Evolutionary conservation across 2,888 invertebrate species (phyloP).

Genomic region (Synanthedon andrenaeformis): DNA sequence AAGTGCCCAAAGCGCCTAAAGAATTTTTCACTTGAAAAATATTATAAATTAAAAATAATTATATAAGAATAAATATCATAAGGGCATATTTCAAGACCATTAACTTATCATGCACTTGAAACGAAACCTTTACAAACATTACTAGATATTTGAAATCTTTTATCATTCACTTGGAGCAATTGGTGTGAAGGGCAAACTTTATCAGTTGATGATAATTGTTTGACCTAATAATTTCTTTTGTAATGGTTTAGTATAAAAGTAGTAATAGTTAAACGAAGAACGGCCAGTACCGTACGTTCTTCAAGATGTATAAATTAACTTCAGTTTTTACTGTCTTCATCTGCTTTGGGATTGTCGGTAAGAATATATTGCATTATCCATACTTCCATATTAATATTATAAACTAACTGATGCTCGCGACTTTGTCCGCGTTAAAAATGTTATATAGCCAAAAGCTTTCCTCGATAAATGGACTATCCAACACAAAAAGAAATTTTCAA

Average conservation of each 20-base stretch:
- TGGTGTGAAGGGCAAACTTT: slow-evolving; percentile 46
- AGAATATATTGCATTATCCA: slow-evolving; percentile 7
- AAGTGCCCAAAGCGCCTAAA: too few relatives aligned
- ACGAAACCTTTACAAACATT: slow-evolving; percentile 8
- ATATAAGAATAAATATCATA: background rate
- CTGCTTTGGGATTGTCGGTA: slow-evolving; percentile 21
- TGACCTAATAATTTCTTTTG: slow-evolving; percentile 50
- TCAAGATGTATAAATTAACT: slow-evolving; percentile 27
- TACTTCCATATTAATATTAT: too few relatives aligned
- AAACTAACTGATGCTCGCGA: too few relatives aligned
- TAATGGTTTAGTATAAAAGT: slow-evolving; percentile 43
- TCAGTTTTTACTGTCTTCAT: slow-evolving; percentile 15
- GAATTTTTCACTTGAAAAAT: too few relatives aligned
- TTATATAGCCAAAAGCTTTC: too few relatives aligned
- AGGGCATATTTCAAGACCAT: background rate
- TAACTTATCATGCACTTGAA: slow-evolving; percentile 9
- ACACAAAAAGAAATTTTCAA: too few relatives aligned
- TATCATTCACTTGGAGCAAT: slow-evolving; percentile 37
- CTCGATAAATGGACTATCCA: too few relatives aligned
- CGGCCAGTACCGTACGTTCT: slow-evolving; percentile 11
- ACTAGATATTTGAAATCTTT: slow-evolving; percentile 11
- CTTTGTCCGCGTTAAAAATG: too few relatives aligned
- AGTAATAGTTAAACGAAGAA: slow-evolving; percentile 9
- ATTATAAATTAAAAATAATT: background rate
- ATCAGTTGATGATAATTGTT: slow-evolving; percentile 44